phyloP scores from a whole-genome alignment of 2,797 vertebrate genomes.

The Sebastes steindachneri region DNA sequence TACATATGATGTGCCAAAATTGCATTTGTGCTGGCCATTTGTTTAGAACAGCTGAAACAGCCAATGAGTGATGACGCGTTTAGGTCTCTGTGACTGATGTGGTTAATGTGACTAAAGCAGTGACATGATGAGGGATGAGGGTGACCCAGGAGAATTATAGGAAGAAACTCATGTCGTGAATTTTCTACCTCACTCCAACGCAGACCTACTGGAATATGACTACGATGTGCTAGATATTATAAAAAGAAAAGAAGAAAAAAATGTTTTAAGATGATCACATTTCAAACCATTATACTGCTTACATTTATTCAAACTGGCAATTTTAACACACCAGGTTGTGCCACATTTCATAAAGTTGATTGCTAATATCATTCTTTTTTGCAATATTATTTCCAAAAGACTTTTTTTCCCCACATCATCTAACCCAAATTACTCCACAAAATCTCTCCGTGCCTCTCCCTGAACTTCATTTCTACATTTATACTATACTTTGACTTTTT shows the following conservation, averaged over 20 bases:
- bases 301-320: conserved; percentile 5
- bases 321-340: conserved; percentile 19
- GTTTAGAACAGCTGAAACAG: conserved; percentile 53
- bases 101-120: conserved; percentile 74
- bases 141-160: conserved; percentile 58
- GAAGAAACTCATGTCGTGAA: conserved; percentile 41
- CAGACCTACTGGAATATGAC: conserved; percentile 3
- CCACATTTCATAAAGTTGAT: conserved; percentile 35
- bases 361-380: conserved; percentile 11
- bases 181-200: conserved; percentile 19
- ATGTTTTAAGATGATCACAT: not conserved
- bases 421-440: conserved; percentile 37
- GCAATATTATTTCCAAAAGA: conserved; percentile 30
- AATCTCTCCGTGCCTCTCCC: conserved; percentile 35
- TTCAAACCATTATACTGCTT: conserved; percentile 3
- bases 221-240: not conserved
- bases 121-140: conserved; percentile 83
- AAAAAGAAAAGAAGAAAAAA: not conserved
- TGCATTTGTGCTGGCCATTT: conserved; percentile 86
- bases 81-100: conserved; percentile 84
- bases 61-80: conserved; percentile 29
- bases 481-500: conserved; percentile 36
- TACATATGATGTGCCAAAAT: conserved; percentile 80
- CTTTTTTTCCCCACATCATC: conserved; percentile 13
- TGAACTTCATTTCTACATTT: conserved; percentile 58